Conservation (phyloP, 2,888 invertebrate species). For the Galerucella calmariensis region DNA sequence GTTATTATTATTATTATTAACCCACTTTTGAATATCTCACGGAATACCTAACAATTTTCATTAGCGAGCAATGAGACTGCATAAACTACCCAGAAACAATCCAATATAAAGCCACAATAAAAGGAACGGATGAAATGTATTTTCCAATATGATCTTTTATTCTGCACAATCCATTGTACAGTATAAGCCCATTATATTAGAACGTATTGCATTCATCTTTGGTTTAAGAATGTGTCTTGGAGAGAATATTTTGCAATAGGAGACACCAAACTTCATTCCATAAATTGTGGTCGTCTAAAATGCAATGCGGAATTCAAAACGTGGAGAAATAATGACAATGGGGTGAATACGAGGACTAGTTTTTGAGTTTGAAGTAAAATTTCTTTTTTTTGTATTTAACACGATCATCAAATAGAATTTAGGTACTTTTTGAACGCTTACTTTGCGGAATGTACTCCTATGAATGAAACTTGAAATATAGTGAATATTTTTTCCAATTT, state of each 20-base stretch:
- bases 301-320: too few species aligned
- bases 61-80: slow-evolving; percentile 6
- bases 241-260: neutral
- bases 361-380: too few species aligned
- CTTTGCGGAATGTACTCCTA: too few species aligned
- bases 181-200: slow-evolving; percentile 4
- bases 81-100: slow-evolving; percentile 4
- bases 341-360: too few species aligned
- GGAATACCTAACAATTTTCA: neutral
- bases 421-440: too few species aligned
- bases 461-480: too few species aligned
- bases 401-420: too few species aligned
- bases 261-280: neutral
- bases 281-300: neutral
- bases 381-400: too few species aligned
- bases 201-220: slow-evolving; percentile 14
- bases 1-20: too few species aligned
- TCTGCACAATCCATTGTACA: neutral
- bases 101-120: slow-evolving; percentile 8
- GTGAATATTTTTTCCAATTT: too few species aligned
- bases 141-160: slow-evolving; percentile 17
- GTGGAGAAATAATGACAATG: too few species aligned
- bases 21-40: neutral
- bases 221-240: neutral
- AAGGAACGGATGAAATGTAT: neutral